phyloP scores from a whole-genome alignment of 2,797 vertebrate species.

The Cryptoblepharus egeriae region DNA sequence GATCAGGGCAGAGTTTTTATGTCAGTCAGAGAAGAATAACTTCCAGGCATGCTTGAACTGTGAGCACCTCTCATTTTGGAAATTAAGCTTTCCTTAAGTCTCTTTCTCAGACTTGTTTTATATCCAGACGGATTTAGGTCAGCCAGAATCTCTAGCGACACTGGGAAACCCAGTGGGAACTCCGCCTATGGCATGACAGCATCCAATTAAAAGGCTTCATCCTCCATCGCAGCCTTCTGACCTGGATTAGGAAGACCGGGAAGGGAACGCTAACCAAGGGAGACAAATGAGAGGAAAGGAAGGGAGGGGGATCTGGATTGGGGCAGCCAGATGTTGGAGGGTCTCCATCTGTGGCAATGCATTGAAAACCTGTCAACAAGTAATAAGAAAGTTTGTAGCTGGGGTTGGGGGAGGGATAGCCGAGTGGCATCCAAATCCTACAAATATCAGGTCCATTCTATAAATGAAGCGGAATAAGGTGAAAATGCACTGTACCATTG shows the following conservation, averaged over 20 bases:
- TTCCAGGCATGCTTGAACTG: neutral
- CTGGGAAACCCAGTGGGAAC: conserved; percentile 40
- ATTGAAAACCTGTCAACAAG: conserved; percentile 50
- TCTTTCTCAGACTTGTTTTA: conserved; percentile 25
- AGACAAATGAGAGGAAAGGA: neutral
- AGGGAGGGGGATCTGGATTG: neutral
- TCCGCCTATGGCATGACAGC: neutral
- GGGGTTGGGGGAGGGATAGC: neutral
- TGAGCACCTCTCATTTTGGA: neutral
- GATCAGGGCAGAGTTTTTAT: neutral
- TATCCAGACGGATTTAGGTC: conserved; percentile 32
- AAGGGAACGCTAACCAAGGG: conserved; percentile 1
- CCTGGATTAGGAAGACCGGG: neutral
- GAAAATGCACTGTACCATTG: neutral
- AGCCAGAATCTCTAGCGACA: conserved; percentile 43
- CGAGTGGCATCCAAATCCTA: neutral
- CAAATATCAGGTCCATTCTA: conserved; percentile 10
- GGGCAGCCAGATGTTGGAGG: conserved; percentile 58
- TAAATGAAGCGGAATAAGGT: neutral
- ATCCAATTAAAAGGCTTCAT: neutral
- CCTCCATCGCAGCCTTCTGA: conserved; percentile 27
- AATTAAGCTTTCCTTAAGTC: conserved; percentile 2
- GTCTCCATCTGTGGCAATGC: conserved; percentile 35
- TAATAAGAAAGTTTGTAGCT: conserved; percentile 44
- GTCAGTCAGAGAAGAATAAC: neutral